Evolutionary conservation across 2,888 invertebrate genomes (phyloP).

Genomic region (Acleris holmiana): DNA sequence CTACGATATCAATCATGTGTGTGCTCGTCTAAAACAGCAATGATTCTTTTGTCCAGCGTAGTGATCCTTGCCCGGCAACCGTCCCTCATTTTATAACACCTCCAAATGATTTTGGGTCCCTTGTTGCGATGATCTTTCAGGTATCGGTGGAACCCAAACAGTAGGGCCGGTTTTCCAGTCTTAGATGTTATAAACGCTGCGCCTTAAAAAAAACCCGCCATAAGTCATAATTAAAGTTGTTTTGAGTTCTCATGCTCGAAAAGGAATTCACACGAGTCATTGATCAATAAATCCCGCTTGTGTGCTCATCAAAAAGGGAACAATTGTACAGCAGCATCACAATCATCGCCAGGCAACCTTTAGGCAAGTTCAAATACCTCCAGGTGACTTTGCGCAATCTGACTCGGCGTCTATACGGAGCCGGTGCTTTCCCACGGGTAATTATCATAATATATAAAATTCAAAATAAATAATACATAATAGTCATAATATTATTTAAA

Average conservation of each 20-base stretch:
- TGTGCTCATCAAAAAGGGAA: neutral
- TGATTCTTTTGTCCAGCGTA: slow-evolving; percentile 5
- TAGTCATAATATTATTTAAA: no score
- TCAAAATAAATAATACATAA: no score
- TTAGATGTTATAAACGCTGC: neutral
- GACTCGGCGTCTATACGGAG: no score
- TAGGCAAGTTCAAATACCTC: slow-evolving; percentile 7
- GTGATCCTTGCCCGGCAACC: slow-evolving; percentile 19
- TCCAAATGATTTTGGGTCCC: slow-evolving; percentile 7
- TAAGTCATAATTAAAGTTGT: no score
- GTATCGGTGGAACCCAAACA: neutral
- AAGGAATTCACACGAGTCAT: neutral
- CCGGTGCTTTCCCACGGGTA: no score
- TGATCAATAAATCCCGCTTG: no score
- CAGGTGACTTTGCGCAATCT: slow-evolving; percentile 7
- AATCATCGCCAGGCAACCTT: slow-evolving; percentile 1
- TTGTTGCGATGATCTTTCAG: slow-evolving; percentile 1
- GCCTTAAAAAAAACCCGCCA: neutral
- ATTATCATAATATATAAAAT: no score
- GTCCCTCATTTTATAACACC: slow-evolving; percentile 3
- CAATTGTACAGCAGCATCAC: neutral
- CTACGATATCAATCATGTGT: slow-evolving; percentile 2
- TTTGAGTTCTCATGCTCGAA: no score
- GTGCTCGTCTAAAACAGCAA: slow-evolving; percentile 6
- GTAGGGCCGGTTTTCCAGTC: neutral